Conservation (phyloP, 2,888 invertebrate species). For the Dyspetes luteomarginatus region DNA sequence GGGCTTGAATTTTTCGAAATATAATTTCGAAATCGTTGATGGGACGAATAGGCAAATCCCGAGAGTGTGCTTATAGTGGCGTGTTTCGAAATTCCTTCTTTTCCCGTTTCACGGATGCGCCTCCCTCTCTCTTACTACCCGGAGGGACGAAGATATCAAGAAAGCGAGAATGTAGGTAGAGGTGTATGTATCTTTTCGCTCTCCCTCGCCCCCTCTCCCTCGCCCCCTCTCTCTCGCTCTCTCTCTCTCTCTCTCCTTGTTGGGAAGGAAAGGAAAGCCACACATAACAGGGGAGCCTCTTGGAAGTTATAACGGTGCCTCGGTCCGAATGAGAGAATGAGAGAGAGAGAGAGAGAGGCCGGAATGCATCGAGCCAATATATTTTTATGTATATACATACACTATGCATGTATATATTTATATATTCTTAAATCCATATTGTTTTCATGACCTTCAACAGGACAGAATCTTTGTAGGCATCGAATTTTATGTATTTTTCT, state of each 20-base stretch:
- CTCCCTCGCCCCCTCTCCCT: background rate
- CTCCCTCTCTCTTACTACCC: conserved; percentile 1
- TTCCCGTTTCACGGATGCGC: conserved; percentile 52
- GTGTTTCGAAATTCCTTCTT: conserved; percentile 56
- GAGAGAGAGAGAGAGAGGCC: too few species aligned
- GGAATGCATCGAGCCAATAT: conserved; percentile 41
- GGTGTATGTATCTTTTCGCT: too few species aligned
- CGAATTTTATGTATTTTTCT: background rate
- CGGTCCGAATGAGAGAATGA: conserved; percentile 33
- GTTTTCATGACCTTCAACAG: background rate
- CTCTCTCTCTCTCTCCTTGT: background rate
- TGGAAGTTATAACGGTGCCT: conserved; percentile 59
- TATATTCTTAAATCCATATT: background rate
- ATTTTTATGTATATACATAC: background rate
- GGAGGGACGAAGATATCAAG: conserved; percentile 55
- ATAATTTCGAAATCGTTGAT: conserved; percentile 45
- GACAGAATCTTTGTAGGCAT: background rate
- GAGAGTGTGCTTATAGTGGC: background rate
- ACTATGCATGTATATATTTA: background rate
- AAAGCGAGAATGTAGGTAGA: conserved; percentile 58
- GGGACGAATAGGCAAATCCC: background rate
- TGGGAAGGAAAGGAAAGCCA: conserved; percentile 57
- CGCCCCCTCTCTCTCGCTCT: background rate
- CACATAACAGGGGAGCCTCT: conserved; percentile 13
- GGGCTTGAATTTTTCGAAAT: too few species aligned